phyloP scores from a whole-genome alignment of 1,140 invertebrate genomes.

The Andricus grossulariae region DNA sequence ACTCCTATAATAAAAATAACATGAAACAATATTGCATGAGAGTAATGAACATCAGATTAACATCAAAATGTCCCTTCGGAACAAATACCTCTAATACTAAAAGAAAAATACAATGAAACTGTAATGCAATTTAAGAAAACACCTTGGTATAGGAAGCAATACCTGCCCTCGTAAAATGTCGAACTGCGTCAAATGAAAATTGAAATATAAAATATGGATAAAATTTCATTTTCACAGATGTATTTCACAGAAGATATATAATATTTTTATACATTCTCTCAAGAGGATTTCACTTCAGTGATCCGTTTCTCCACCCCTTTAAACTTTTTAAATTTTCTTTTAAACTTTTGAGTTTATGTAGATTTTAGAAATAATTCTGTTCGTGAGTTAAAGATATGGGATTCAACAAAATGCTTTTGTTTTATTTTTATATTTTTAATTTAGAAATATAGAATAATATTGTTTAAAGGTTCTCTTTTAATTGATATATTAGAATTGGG shows the following conservation, averaged over 20 bases:
- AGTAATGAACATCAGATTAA: no score
- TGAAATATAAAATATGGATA: slow-evolving; percentile 4
- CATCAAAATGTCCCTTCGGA: no score
- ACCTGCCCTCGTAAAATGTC: background rate
- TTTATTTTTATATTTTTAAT: no score
- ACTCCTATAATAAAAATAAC: no score
- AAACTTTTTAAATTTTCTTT: background rate
- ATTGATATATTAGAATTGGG: no score
- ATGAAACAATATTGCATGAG: no score
- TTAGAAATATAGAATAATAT: no score
- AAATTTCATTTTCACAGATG: slow-evolving; percentile 10
- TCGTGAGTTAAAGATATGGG: no score
- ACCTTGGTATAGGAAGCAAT: background rate
- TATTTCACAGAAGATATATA: slow-evolving; percentile 8
- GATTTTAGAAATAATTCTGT: background rate
- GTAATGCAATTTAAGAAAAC: background rate
- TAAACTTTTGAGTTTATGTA: background rate
- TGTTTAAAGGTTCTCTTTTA: no score
- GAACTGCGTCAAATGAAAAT: slow-evolving; percentile 11
- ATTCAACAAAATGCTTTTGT: no score
- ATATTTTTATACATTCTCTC: slow-evolving; percentile 2
- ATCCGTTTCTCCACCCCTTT: background rate
- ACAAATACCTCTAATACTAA: background rate
- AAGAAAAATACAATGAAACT: background rate
- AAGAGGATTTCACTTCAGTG: background rate